These are phyloP conservation scores for Diarsia mendica DNA, from an alignment of 2,888 invertebrate species.

Conservation along the genomic window DNA sequence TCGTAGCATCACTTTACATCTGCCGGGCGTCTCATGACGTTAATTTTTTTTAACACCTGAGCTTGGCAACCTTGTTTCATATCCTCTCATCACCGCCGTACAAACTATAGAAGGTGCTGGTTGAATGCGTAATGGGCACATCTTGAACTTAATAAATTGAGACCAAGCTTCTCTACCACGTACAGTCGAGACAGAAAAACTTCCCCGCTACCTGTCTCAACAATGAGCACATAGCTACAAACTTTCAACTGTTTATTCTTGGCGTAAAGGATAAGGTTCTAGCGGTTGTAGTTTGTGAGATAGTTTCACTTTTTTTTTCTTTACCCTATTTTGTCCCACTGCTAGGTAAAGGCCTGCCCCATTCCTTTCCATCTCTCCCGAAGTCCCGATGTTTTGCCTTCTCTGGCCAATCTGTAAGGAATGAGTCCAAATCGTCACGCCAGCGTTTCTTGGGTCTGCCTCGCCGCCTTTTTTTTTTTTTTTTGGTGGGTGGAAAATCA, in stretches of 20 bases:
- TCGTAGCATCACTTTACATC: too few species aligned
- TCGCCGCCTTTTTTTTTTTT: too few species aligned
- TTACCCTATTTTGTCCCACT: too few species aligned
- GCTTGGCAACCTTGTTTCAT: neutral
- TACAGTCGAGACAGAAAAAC: conserved; percentile 74
- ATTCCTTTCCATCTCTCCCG: too few species aligned
- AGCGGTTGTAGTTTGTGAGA: neutral
- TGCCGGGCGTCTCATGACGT: too few species aligned
- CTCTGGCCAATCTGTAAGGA: too few species aligned
- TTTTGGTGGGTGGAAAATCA: too few species aligned
- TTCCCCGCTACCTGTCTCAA: conserved; percentile 79
- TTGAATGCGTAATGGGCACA: conserved; percentile 60
- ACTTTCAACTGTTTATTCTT: conserved; percentile 73
- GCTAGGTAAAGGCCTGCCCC: too few species aligned
- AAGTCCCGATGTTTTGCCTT: too few species aligned
- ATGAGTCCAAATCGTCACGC: too few species aligned
- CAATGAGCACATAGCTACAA: conserved; percentile 77
- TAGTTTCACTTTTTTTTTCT: neutral
- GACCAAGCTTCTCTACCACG: conserved; percentile 66
- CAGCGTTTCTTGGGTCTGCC: too few species aligned
- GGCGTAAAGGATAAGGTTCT: conserved; percentile 46
- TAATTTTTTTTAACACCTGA: too few species aligned
- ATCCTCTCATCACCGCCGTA: conserved; percentile 25
- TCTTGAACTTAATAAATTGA: conserved; percentile 70
- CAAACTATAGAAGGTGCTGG: conserved; percentile 48